These are phyloP conservation scores for Microplitis mediator DNA, from an alignment of 1,140 invertebrate genomes.

Conservation along the genomic window DNA sequence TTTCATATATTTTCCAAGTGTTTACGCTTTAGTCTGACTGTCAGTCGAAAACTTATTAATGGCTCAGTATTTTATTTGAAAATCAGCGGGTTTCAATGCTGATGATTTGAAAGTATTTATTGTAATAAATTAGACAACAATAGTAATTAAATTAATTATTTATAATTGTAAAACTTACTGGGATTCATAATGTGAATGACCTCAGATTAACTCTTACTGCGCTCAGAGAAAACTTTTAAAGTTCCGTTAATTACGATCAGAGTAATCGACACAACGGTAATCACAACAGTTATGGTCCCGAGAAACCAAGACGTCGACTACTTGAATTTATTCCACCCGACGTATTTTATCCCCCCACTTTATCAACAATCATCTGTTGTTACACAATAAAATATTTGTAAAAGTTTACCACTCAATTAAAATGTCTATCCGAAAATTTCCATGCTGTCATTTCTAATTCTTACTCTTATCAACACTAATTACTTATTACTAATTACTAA, in stretches of 20 bases:
- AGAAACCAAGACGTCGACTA: not conserved
- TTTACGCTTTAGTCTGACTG: too few species aligned
- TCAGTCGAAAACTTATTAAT: too few species aligned
- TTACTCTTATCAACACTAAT: not conserved
- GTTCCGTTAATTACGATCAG: slow-evolving; percentile 11
- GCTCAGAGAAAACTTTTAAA: not conserved
- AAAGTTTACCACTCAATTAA: not conserved
- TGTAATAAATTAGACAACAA: too few species aligned
- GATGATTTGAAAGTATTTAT: too few species aligned
- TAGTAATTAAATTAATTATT: not conserved
- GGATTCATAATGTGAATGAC: slow-evolving; percentile 1
- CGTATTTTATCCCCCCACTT: not conserved
- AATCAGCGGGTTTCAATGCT: too few species aligned
- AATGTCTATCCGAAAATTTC: not conserved
- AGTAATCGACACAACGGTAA: slow-evolving; percentile 6
- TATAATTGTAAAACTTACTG: not conserved
- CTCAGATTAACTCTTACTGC: not conserved
- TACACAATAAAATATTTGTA: not conserved
- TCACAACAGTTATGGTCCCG: not conserved
- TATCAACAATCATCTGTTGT: not conserved
- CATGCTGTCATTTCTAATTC: not conserved
- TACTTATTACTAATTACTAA: not conserved
- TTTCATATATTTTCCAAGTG: too few species aligned
- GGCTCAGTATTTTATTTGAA: too few species aligned
- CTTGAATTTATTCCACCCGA: not conserved